Evolutionary conservation across 1,140 invertebrate genomes (phyloP), one percentile per base, ranked within the genome.

Genomic region (Copidosoma floridanum): DNA sequence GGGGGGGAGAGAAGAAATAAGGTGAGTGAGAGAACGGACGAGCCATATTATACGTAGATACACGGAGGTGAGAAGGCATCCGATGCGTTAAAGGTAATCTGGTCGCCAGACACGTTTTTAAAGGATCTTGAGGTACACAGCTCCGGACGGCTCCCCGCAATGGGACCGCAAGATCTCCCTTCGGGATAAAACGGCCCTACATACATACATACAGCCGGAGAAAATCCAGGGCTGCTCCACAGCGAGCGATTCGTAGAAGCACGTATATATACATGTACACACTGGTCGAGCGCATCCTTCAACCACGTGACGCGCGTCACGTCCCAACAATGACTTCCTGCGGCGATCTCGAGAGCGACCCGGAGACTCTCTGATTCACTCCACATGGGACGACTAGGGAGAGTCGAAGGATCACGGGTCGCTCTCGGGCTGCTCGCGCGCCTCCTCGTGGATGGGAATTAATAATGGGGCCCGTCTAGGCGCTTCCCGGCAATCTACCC

Each of bases 81-180:
- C 10, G 67, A 71, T 69, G 70, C 59, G 47, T 66, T n/a, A 64
- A 64, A 61, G 61, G 64, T 66, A 66, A 73, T 73, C 71, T 71
- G 69, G 65, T 71, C 65, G 59, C 69, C 40, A 58, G 66, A 68
- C 72, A 74, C 70, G 71, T 76, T 71, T 66, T 67, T 55, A 57
- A 53, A 47, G 41, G 29, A 24, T 40, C 43, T 40, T 48, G 24
- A 37, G 43, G 41, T n/a, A n/a, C n/a, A n/a, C n/a, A n/a, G n/a
- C n/a, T n/a, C n/a, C n/a, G n/a, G 57, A 57, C 48, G 57, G 41
- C 61, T 54, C 57, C 57, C 61, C 51, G 52, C 50, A 71, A 70
- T 64, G 64, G 61, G 65, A 69, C 66, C 64, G 56, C 40, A 53
- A 72, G 69, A 74, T 71, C 48, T 69, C n/a, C 57, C 62, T 65